phyloP scores from a whole-genome alignment of 2,888 invertebrate genomes.

The Scaptomyza parva region DNA sequence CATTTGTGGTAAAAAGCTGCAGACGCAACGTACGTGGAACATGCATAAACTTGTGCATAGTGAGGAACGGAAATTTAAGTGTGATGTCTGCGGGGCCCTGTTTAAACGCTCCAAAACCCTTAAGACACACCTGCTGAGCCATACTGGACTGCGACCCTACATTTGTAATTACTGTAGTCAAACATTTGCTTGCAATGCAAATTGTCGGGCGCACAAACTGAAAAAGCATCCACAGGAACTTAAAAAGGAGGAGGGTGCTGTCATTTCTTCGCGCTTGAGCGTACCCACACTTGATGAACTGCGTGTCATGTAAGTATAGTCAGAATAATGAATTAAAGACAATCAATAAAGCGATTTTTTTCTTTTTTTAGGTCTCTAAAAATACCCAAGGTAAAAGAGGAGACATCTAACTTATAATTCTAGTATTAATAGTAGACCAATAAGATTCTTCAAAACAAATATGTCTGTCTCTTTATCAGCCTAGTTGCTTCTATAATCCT shows the following conservation, averaged over 20 bases:
- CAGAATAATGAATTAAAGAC: not conserved
- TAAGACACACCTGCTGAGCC: slow-evolving; percentile 83
- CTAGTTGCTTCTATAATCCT: not conserved
- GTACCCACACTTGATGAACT: slow-evolving; percentile 83
- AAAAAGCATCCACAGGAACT: slow-evolving; percentile 82
- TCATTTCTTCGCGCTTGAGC: slow-evolving; percentile 62
- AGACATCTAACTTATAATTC: not conserved
- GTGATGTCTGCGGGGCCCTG: slow-evolving; percentile 81
- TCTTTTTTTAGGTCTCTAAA: slow-evolving; percentile 43
- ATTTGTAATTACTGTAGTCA: slow-evolving; percentile 83
- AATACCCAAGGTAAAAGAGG: slow-evolving; percentile 41
- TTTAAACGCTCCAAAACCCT: slow-evolving; percentile 84
- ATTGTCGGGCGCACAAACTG: slow-evolving; percentile 84
- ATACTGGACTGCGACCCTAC: slow-evolving; percentile 83
- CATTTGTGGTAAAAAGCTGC: slow-evolving; percentile 84
- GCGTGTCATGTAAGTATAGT: slow-evolving; percentile 76
- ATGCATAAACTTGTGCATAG: slow-evolving; percentile 85
- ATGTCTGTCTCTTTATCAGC: not conserved
- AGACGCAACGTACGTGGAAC: slow-evolving; percentile 85
- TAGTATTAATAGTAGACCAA: not conserved
- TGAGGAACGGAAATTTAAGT: slow-evolving; percentile 82
- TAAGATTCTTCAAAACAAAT: not conserved
- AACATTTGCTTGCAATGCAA: slow-evolving; percentile 84
- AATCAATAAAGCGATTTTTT: not conserved
- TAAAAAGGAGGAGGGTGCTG: slow-evolving; percentile 79